Percentiles rank a stretch among this genome's conserved stretches.
These are phyloP conservation scores for Anseranas semipalmata DNA, from an alignment of 2,113 vertebrate genomes.

Conservation along the genomic window DNA sequence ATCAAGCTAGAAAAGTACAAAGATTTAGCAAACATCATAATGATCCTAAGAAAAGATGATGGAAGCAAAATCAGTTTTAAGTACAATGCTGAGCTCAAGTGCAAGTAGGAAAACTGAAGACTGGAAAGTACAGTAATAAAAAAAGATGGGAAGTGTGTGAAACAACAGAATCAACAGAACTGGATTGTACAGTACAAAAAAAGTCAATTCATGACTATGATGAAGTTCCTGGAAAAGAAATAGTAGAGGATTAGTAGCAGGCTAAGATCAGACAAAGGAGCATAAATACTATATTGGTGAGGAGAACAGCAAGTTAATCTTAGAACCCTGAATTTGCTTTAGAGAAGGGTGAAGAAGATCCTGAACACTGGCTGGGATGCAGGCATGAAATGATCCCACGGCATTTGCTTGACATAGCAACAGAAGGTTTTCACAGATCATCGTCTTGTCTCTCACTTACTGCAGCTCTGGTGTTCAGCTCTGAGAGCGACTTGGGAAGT, in stretches of 20 bases:
- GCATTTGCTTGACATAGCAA: neutral
- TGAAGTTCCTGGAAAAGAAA: neutral
- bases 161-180: neutral
- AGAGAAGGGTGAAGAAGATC: neutral
- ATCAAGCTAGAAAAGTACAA: neutral
- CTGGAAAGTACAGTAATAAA: neutral
- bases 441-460: constrained; percentile 55
- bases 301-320: neutral
- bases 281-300: neutral
- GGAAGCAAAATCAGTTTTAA: neutral
- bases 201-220: fast-evolving
- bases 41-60: neutral
- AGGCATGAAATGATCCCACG: constrained; percentile 31
- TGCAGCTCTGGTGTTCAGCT: constrained; percentile 14
- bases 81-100: neutral
- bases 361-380: neutral
- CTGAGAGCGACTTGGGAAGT: constrained; percentile 25
- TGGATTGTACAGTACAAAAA: neutral
- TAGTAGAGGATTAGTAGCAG: neutral
- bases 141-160: neutral
- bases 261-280: neutral
- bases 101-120: neutral
- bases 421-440: constrained; percentile 47
- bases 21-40: neutral
- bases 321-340: neutral